Percentiles rank a stretch among this genome's conserved stretches.
These are phyloP conservation scores for Argynnis bischoffii DNA, from an alignment of 2,888 invertebrate species.

Conservation along the genomic window DNA sequence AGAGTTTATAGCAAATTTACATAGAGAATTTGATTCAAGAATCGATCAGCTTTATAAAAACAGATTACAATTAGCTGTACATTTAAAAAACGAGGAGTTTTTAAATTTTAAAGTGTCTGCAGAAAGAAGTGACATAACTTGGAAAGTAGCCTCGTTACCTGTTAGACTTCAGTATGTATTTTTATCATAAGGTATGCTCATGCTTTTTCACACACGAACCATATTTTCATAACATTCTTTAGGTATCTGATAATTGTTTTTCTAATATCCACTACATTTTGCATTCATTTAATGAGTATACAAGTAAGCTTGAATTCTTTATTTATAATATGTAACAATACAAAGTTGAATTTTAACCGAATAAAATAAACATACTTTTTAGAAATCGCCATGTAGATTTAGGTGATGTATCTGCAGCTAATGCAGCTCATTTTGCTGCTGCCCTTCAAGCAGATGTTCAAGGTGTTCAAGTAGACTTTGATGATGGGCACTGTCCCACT, in stretches of 20 bases:
- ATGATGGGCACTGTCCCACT: conserved; percentile 88
- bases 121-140: conserved; percentile 70
- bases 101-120: conserved; percentile 71
- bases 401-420: conserved; percentile 85
- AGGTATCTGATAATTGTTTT: background rate
- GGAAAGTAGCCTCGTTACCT: conserved; percentile 84
- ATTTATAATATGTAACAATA: no score
- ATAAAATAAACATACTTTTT: conserved; percentile 31
- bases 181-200: conserved; percentile 24
- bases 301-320: no score
- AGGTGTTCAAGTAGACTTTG: conserved; percentile 86
- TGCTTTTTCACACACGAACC: conserved; percentile 14
- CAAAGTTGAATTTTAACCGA: background rate
- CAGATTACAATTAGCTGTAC: conserved; percentile 62
- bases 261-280: conserved; percentile 1
- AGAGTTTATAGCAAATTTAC: conserved; percentile 80
- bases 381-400: conserved; percentile 84
- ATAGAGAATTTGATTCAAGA: conserved; percentile 72
- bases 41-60: conserved; percentile 73
- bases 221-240: conserved; percentile 1
- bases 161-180: conserved; percentile 72
- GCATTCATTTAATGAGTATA: no score
- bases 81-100: conserved; percentile 50
- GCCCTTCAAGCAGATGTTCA: conserved; percentile 81
- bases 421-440: conserved; percentile 79